Base-by-base conservation (phyloP, 2,113 vertebrate species). In the Elephantulus edwardii region DNA sequence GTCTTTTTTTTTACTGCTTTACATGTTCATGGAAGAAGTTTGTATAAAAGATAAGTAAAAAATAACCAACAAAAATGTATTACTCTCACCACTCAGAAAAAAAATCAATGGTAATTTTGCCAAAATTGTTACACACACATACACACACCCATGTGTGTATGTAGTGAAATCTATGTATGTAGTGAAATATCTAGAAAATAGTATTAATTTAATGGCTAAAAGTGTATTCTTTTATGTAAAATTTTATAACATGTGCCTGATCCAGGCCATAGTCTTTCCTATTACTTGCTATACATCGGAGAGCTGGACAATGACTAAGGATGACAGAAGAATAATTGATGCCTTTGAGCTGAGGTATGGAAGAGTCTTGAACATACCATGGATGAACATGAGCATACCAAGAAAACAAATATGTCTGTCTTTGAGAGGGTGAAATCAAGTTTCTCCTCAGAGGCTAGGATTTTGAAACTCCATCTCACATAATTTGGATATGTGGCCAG, bases 201-300 rank as follows among this genome's bases (percentile, higher is more conserved):
- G 68, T 81, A 83, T 86, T 78, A 86, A 56, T 48, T n/a, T 33
- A 72, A 7, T 28, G 4, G 3, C 33, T 89, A 20, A 89, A 24
- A 17, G 83, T 38, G 86, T 50, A 44, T 1, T 35, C 78, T 78
- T 85, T 66, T 46, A 91, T 42, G 48, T 79, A 26, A 48, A 1
- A 16, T 81, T 91, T 92, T 84, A 76, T 35, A 91, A 40, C 44
- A n/a, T n/a, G n/a, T n/a, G n/a, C n/a, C n/a, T n/a, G n/a, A n/a
- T n/a, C n/a, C n/a, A n/a, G n/a, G n/a, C n/a, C n/a, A n/a, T n/a
- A n/a, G n/a, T n/a, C n/a, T n/a, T n/a, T n/a, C n/a, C n/a, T n/a
- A n/a, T n/a, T n/a, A n/a, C n/a, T n/a, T n/a, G n/a, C n/a, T n/a
- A n/a, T n/a, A n/a, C n/a, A n/a, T n/a, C n/a, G n/a, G n/a, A n/a